A percentile compares a stretch with the other conserved stretches of the same genome.
Evolutionary conservation across 1,140 invertebrate genomes (phyloP).

Genomic region (Zelostemma sp.): DNA sequence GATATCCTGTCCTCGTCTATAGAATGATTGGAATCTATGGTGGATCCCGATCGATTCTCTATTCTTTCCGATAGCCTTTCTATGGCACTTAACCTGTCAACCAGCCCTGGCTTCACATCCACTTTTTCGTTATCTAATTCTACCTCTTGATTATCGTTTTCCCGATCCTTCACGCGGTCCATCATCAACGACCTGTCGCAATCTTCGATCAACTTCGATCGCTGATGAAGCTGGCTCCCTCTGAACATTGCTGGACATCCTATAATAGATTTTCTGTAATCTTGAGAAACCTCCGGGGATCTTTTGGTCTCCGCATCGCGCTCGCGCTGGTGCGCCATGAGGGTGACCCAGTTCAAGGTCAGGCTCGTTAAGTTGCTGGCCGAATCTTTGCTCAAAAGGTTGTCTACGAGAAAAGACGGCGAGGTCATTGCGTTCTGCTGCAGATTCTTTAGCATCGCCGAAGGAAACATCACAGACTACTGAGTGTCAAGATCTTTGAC

Average conservation of each 20-base stretch:
- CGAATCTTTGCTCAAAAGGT: slow-evolving; percentile 67
- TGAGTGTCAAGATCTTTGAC: slow-evolving; percentile 4
- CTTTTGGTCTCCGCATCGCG: slow-evolving; percentile 53
- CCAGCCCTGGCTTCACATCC: slow-evolving; percentile 44
- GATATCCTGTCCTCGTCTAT: slow-evolving; percentile 59
- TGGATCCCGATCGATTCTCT: slow-evolving; percentile 60
- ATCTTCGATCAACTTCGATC: slow-evolving; percentile 30
- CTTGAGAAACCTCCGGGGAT: slow-evolving; percentile 28
- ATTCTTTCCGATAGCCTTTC: slow-evolving; percentile 63
- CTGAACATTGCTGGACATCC: slow-evolving; percentile 26
- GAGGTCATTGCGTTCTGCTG: slow-evolving; percentile 67
- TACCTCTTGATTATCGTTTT: slow-evolving; percentile 24
- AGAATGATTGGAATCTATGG: slow-evolving; percentile 63
- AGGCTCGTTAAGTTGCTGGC: slow-evolving; percentile 60
- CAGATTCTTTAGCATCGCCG: slow-evolving; percentile 67
- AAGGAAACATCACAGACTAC: slow-evolving; percentile 63
- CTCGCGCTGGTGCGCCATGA: slow-evolving; percentile 62
- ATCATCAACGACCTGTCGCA: slow-evolving; percentile 23
- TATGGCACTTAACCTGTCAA: slow-evolving; percentile 60
- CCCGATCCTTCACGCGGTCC: slow-evolving; percentile 21
- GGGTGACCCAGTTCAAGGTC: slow-evolving; percentile 65
- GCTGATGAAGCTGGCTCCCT: slow-evolving; percentile 18
- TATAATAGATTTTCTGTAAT: slow-evolving; percentile 17
- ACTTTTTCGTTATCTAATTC: slow-evolving; percentile 50
- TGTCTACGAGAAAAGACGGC: slow-evolving; percentile 72